Base-by-base conservation (phyloP, 1,140 invertebrate species). In the Drosophila ogumai region DNA sequence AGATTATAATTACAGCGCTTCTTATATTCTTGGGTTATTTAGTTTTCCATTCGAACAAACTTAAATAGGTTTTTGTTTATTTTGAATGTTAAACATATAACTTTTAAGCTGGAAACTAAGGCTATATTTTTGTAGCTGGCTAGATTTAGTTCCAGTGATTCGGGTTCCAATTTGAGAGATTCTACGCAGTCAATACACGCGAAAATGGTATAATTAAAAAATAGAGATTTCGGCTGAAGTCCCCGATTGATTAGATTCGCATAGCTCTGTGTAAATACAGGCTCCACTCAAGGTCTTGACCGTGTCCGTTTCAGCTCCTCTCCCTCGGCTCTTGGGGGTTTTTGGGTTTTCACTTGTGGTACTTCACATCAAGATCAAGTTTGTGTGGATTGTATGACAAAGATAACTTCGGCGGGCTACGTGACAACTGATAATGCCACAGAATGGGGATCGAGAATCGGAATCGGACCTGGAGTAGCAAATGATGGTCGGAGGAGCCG, bases 301-400 rank as follows among this genome's bases (percentile, higher is more conserved):
- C 69, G 31, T 72, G 69, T 22, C 41, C 43, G 56, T n/a, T 17
- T 36, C 50, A 34, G 34, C 12, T 38, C 25, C n/a, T 57, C 15
- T 65, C 36, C 66, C 31, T 44, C 5, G 22, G 25, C 25, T 49
- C 25, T 17, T 31, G 1, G 25, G 13, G 63, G 13, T 67, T 46
- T 36, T 49, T 69, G 68, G 68, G 28, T 12, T 32, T 72, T 72
- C 44, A 56, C 41, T 34, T 40, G 32, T 28, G 66, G 69, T 59
- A 73, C 69, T 73, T 72, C 69, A 73, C 69, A 72, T 72, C 69
- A 73, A 73, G 67, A 73, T 73, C 69, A 72, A 50, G 52, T 72
- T 58, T 36, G 44, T 38, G 38, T 36, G 34, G 15, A 34, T 36
- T 22, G 54, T 41, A n/a, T 34, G 59, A 22, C 9, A 44, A 22